Evolutionary conservation across 2,113 vertebrate genomes (phyloP).

Genomic region (Hypocryptadius cinnamomeus): DNA sequence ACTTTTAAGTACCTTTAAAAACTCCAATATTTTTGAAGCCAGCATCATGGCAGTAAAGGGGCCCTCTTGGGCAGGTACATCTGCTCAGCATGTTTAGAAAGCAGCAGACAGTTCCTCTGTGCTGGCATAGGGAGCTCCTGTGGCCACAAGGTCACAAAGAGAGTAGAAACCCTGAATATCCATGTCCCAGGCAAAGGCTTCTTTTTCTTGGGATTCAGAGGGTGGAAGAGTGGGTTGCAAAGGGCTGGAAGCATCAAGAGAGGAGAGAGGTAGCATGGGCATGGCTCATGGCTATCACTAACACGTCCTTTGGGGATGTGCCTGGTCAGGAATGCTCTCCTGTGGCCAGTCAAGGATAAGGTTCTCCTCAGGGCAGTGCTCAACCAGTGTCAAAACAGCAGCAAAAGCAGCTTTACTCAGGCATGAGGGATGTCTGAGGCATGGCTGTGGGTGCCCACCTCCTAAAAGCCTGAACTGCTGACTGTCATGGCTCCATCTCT

Average conservation of each 20-base stretch:
- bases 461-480: background rate
- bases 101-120: background rate
- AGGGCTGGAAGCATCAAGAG: background rate
- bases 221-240: background rate
- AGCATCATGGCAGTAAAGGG: background rate
- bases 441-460: background rate
- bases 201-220: background rate
- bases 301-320: background rate
- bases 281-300: background rate
- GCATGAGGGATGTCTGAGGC: fast-evolving
- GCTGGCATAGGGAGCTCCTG: background rate
- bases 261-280: background rate
- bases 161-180: background rate
- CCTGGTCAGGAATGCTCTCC: background rate
- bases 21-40: background rate
- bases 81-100: background rate
- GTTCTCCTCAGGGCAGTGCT: background rate
- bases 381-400: background rate
- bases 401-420: background rate
- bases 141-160: background rate
- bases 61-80: background rate
- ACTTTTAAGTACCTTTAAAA: background rate
- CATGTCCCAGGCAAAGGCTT: background rate
- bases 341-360: background rate
- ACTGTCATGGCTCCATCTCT: background rate